Evolutionary conservation across 2,888 invertebrate species (phyloP).

Genomic region (Unio pictorum): DNA sequence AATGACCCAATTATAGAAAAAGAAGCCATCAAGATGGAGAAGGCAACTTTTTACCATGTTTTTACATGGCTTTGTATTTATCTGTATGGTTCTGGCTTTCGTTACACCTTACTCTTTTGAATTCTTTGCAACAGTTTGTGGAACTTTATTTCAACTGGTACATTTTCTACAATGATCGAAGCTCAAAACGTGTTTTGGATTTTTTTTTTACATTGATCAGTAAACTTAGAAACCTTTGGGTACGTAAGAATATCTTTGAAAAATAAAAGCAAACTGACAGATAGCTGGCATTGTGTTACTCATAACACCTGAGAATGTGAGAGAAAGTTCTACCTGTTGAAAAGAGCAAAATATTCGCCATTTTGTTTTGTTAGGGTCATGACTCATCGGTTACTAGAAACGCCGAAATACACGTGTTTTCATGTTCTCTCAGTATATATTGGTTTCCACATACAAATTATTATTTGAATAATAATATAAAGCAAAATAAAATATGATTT

Average conservation of each 20-base stretch:
- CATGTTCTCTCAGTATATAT: too few relatives aligned
- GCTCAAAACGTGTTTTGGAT: conserved; percentile 91
- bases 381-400: too few relatives aligned
- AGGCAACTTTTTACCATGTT: conserved; percentile 27
- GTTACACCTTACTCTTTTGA: conserved; percentile 95
- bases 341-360: too few relatives aligned
- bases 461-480: too few relatives aligned
- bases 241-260: conserved; percentile 77
- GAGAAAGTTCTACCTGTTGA: conserved; percentile 6
- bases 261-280: neutral
- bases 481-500: too few relatives aligned
- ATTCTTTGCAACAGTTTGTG: conserved; percentile 82
- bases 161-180: conserved; percentile 87
- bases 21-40: conserved; percentile 34
- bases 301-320: conserved; percentile 1
- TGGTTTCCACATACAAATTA: too few relatives aligned
- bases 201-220: conserved; percentile 99
- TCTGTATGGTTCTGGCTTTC: conserved; percentile 84
- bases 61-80: conserved; percentile 32
- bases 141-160: conserved; percentile 91
- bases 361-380: too few relatives aligned
- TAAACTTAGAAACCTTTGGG: conserved; percentile 94
- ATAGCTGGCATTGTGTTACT: neutral
- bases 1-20: conserved; percentile 35
- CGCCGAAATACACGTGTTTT: too few relatives aligned